Conservation (phyloP, 1,140 invertebrate species). For the Stegodyphus mimosarum region DNA sequence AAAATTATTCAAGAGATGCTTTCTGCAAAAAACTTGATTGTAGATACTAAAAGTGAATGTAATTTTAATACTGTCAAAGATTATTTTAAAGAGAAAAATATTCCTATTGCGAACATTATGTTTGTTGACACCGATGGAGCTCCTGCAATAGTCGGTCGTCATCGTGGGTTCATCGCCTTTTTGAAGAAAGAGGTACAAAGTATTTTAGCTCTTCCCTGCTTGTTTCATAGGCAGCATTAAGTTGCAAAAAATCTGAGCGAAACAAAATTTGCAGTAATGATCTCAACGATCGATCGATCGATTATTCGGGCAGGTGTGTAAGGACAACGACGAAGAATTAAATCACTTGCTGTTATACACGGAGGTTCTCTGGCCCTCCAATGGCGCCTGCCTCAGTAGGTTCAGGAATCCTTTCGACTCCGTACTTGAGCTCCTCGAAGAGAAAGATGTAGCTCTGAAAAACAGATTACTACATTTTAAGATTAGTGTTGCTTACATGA, state of each 20-base stretch:
- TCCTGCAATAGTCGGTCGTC: constrained; percentile 12
- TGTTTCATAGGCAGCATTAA: constrained; percentile 60
- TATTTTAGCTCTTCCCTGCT: constrained; percentile 58
- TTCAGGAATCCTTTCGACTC: no score
- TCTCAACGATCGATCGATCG: constrained; percentile 58
- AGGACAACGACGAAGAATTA: constrained; percentile 62
- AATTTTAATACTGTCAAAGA: neutral
- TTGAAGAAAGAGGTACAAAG: constrained; percentile 25
- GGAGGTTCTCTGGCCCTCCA: no score
- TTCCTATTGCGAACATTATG: neutral
- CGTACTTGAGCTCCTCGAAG: no score
- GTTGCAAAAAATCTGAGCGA: constrained; percentile 60
- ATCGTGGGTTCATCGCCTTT: constrained; percentile 62
- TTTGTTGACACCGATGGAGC: neutral
- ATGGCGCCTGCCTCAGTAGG: no score
- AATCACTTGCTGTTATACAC: constrained; percentile 38
- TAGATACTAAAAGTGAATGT: neutral
- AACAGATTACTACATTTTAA: no score
- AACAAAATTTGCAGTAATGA: constrained; percentile 55
- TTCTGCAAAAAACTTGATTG: neutral
- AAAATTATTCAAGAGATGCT: neutral
- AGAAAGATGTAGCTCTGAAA: no score
- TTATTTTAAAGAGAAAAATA: neutral
- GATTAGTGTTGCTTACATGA: no score
- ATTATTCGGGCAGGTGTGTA: constrained; percentile 62